Conservation (phyloP, 2,113 vertebrate species). For the Pseudorasbora parva region DNA sequence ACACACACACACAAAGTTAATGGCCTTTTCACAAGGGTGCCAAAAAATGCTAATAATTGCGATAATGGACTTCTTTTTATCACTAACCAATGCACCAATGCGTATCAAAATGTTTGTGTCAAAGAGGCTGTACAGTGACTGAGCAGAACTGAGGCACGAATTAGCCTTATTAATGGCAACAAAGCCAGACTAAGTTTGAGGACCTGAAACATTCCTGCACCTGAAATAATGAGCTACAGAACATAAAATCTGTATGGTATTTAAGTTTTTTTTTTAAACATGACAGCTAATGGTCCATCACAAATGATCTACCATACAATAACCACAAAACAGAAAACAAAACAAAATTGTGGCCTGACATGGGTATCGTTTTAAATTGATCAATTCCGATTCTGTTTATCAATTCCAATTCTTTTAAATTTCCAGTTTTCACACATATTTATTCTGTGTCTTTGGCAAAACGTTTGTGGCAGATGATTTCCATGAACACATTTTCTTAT, state of each 20-base stretch:
- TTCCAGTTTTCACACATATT: too few species aligned
- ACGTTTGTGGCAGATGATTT: too few species aligned
- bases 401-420: too few species aligned
- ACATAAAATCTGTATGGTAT: constrained; percentile 45
- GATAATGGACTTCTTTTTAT: constrained; percentile 62
- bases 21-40: constrained; percentile 60
- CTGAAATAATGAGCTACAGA: constrained; percentile 44
- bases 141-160: constrained; percentile 52
- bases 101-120: constrained; percentile 57
- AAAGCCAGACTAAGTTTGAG: constrained; percentile 56
- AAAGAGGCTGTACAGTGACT: constrained; percentile 56
- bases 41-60: constrained; percentile 61
- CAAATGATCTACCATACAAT: constrained; percentile 24
- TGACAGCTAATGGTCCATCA: constrained; percentile 35
- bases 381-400: too few species aligned
- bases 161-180: constrained; percentile 58
- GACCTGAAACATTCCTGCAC: constrained; percentile 44
- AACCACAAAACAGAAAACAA: constrained; percentile 22
- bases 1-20: constrained; percentile 54
- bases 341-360: constrained; percentile 9
- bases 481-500: too few species aligned
- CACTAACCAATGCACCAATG: constrained; percentile 62
- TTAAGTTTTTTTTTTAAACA: constrained; percentile 15
- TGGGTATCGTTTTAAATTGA: too few species aligned
- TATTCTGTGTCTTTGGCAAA: too few species aligned